A percentile compares a stretch with the other conserved stretches of the same genome.
Conservation (phyloP, 1,140 invertebrate genomes). For the Trichonephila clavata region DNA sequence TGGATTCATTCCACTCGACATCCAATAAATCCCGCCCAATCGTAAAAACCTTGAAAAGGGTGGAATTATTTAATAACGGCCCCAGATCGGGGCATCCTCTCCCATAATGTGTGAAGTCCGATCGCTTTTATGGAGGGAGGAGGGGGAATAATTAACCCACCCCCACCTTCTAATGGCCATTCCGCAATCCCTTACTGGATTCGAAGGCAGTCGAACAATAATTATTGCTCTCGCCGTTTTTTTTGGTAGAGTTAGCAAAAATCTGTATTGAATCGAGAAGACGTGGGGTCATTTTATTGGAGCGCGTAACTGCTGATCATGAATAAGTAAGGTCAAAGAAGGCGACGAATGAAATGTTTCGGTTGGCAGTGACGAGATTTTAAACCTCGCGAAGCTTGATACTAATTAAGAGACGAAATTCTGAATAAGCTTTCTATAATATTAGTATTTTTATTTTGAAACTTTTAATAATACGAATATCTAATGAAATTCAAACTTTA, state of each 20-base stretch:
- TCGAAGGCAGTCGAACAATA: background rate
- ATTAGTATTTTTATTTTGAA: no score
- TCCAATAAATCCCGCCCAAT: conserved; percentile 58
- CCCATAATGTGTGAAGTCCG: conserved; percentile 54
- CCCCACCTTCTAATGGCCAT: background rate
- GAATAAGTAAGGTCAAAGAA: no score
- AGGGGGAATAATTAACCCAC: conserved; percentile 2
- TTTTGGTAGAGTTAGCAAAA: background rate
- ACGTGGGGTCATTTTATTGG: no score
- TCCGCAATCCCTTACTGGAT: background rate
- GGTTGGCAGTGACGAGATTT: no score
- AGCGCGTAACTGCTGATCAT: no score
- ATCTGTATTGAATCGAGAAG: background rate
- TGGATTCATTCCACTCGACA: conserved; percentile 43
- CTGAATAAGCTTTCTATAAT: no score
- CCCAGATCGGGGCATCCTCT: background rate
- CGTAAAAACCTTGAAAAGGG: conserved; percentile 14
- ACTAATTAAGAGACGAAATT: no score
- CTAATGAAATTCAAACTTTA: no score
- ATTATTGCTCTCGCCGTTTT: background rate
- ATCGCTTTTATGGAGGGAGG: background rate
- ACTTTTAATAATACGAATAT: no score
- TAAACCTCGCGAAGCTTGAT: no score
- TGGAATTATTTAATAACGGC: conserved; percentile 55
- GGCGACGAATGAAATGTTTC: no score